phyloP scores from a whole-genome alignment of 2,888 invertebrate species.

The Leptopilina myrica region DNA sequence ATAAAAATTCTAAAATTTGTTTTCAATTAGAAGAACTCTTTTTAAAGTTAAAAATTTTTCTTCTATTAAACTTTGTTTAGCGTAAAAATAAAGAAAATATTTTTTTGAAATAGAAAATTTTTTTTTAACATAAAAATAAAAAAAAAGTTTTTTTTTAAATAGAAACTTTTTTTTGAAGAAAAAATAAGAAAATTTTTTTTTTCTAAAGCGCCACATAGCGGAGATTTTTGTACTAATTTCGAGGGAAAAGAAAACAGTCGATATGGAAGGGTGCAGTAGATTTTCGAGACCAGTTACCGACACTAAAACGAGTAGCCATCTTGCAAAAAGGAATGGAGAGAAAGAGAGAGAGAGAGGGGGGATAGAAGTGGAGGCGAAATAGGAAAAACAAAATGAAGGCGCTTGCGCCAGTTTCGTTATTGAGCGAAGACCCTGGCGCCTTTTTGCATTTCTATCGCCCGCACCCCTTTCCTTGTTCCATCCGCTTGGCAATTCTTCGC shows the following conservation, averaged over 20 bases:
- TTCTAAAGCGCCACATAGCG: constrained; percentile 62
- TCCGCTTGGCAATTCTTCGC: constrained; percentile 55
- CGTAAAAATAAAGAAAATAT: no score
- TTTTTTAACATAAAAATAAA: no score
- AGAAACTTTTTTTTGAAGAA: no score
- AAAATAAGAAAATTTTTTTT: neutral
- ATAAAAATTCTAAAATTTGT: no score
- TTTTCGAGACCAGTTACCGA: constrained; percentile 64
- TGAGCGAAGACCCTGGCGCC: constrained; percentile 74
- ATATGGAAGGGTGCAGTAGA: constrained; percentile 62
- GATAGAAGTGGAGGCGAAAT: constrained; percentile 55
- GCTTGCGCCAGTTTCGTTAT: constrained; percentile 75
- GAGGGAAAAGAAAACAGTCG: constrained; percentile 59
- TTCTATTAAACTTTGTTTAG: no score
- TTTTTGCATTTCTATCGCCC: constrained; percentile 73
- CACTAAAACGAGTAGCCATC: constrained; percentile 67
- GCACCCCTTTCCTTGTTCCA: constrained; percentile 54
- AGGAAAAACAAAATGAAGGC: constrained; percentile 77
- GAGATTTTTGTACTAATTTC: constrained; percentile 55
- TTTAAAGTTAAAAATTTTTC: no score
- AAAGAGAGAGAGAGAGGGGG: no score
- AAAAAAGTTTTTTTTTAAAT: no score
- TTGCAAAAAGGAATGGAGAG: constrained; percentile 71
- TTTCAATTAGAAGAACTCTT: no score
- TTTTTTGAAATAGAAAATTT: no score